Percentiles rank a stretch among this genome's conserved stretches.
Conservation (phyloP, 2,797 vertebrate species). For the Chaetophractus vellerosus region DNA sequence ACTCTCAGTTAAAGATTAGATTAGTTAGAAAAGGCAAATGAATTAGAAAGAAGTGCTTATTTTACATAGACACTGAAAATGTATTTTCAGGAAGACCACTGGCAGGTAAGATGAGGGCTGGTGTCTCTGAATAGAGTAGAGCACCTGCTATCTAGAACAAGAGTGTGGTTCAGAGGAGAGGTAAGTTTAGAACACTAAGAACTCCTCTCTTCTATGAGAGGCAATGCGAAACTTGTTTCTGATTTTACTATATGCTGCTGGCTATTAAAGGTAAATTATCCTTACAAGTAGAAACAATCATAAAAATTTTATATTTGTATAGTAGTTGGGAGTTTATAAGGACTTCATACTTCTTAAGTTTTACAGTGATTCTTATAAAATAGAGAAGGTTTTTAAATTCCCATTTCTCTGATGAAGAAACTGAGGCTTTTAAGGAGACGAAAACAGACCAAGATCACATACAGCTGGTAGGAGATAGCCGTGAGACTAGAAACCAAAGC, state of each 20-base stretch:
- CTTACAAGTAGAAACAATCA: not conserved
- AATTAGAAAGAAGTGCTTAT: not conserved
- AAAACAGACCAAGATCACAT: not conserved
- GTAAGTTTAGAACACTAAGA: not conserved
- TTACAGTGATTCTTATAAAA: conserved; percentile 25
- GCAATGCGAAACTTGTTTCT: conserved; percentile 23
- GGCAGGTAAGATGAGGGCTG: not conserved
- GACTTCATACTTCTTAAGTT: conserved; percentile 25
- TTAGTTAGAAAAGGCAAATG: conserved; percentile 32
- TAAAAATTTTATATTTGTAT: not conserved
- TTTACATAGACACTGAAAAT: not conserved
- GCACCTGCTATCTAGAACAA: not conserved
- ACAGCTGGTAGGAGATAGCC: not conserved
- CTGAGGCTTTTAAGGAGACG: not conserved
- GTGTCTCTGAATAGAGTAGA: not conserved
- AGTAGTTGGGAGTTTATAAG: not conserved
- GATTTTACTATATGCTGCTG: conserved; percentile 5
- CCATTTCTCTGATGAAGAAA: conserved; percentile 35
- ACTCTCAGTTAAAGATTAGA: conserved; percentile 19
- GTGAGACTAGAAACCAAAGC: not conserved
- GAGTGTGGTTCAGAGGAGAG: not conserved
- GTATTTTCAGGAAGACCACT: not conserved
- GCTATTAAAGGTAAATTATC: conserved; percentile 15
- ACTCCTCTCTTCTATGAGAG: conserved; percentile 50
- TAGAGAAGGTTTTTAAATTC: conserved; percentile 7